These are phyloP conservation scores for Corythaixoides concolor DNA, from an alignment of 2,113 vertebrate species.

Conservation along the genomic window DNA sequence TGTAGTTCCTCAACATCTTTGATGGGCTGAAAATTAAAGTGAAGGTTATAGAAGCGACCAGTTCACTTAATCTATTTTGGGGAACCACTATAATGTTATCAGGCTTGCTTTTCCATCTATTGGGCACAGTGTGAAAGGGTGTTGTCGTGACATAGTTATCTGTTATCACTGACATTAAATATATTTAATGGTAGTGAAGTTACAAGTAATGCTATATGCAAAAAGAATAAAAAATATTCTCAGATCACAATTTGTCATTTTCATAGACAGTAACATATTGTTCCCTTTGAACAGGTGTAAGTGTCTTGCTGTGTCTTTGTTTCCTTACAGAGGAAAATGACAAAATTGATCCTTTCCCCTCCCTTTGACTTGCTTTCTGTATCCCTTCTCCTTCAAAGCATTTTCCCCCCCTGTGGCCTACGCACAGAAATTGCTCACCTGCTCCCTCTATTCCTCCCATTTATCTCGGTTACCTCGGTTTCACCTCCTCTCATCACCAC, in stretches of 20 bases:
- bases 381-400: not conserved
- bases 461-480: not conserved
- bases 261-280: not conserved
- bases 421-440: not conserved
- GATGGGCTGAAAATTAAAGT: conserved; percentile 1
- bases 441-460: not conserved
- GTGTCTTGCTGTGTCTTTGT: not conserved
- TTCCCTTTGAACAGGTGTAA: not conserved
- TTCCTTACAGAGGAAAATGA: not conserved
- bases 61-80: not conserved
- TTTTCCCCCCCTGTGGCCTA: not conserved
- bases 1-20: not conserved
- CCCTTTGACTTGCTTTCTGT: not conserved
- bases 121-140: not conserved
- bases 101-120: not conserved
- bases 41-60: not conserved
- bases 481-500: not conserved
- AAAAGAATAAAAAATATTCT: not conserved
- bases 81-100: not conserved
- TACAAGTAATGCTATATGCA: not conserved
- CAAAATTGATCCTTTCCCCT: not conserved
- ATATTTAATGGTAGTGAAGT: not conserved
- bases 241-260: not conserved
- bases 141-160: not conserved
- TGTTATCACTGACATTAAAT: not conserved